These are phyloP conservation scores for Solea senegalensis DNA, from an alignment of 2,113 vertebrate genomes.

Conservation along the genomic window DNA sequence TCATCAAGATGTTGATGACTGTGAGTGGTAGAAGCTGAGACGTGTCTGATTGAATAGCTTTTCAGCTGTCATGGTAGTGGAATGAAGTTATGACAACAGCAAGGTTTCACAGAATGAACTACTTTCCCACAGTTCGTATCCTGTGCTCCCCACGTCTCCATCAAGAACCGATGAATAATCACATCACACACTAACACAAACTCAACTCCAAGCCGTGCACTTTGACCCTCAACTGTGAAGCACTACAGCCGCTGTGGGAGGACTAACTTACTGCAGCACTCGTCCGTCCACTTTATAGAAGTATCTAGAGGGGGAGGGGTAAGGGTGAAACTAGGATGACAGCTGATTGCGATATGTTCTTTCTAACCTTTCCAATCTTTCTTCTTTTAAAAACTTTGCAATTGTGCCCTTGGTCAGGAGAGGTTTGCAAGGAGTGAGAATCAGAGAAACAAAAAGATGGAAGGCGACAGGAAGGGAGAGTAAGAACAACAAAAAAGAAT, in stretches of 20 bases:
- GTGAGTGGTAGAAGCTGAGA: slow-evolving; percentile 7
- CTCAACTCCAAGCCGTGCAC: slow-evolving; percentile 1
- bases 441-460: background rate
- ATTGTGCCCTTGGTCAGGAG: background rate
- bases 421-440: background rate
- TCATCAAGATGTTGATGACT: slow-evolving; percentile 15
- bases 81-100: background rate
- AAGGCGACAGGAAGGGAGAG: background rate
- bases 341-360: background rate
- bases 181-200: background rate
- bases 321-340: background rate
- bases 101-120: background rate
- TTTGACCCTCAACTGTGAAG: slow-evolving; percentile 3
- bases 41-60: slow-evolving; percentile 15
- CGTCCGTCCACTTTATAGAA: background rate
- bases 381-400: background rate
- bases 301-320: background rate
- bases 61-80: slow-evolving; percentile 22
- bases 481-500: background rate
- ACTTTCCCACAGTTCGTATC: background rate
- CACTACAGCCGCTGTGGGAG: slow-evolving; percentile 3
- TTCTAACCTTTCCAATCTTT: background rate
- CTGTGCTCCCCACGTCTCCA: background rate
- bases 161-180: too few relatives aligned
- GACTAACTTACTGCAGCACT: background rate